Percentiles rank a stretch among this genome's conserved stretches.
Conservation (phyloP, 2,797 vertebrate species). For the Crenichthys baileyi region DNA sequence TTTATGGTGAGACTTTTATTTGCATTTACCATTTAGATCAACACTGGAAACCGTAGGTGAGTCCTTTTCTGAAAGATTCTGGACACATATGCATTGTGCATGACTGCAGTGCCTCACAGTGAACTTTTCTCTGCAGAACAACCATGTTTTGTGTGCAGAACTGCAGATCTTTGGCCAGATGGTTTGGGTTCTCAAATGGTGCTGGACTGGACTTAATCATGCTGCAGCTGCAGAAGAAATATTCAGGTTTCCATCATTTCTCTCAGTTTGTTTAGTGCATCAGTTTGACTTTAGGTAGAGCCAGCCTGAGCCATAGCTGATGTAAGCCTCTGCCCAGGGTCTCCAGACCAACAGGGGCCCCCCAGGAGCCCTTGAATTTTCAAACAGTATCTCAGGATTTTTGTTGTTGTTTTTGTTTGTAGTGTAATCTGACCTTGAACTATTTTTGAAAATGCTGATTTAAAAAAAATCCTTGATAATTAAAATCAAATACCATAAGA, state of each 20-base stretch:
- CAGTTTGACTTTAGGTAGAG: background rate
- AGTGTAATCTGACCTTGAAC: background rate
- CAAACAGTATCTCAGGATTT: background rate
- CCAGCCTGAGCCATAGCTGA: background rate
- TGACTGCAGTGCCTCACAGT: background rate
- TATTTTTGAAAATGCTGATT: background rate
- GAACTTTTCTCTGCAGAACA: background rate
- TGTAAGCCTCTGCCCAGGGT: no score
- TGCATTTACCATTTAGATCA: no score
- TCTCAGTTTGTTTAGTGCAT: background rate
- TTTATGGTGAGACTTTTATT: no score
- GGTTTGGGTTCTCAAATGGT: background rate
- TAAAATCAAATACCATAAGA: background rate
- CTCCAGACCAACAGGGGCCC: no score
- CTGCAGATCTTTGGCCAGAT: conserved; percentile 18
- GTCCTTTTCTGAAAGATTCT: background rate
- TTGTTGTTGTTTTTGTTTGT: background rate
- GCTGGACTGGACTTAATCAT: background rate
- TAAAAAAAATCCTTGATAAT: background rate
- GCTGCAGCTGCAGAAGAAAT: background rate
- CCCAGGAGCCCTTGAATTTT: background rate
- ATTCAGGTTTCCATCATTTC: background rate
- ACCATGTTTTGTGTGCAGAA: conserved; percentile 4
- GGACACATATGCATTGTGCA: background rate
- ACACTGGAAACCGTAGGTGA: no score